Evolutionary conservation across 2,113 vertebrate species (phyloP).

Genomic region (Progne subis): DNA sequence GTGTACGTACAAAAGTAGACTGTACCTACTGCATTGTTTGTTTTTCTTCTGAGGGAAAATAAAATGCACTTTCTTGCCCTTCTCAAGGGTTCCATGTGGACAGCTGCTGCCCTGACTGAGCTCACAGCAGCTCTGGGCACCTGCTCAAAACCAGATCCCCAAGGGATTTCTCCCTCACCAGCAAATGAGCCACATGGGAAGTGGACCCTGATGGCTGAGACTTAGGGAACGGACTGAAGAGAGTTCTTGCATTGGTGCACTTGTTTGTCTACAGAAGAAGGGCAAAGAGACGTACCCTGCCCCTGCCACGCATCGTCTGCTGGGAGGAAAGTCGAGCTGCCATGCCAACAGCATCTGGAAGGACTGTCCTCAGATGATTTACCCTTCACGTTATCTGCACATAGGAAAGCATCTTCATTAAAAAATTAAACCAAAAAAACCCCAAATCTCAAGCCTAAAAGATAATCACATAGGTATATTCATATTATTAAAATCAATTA

Average conservation of each 20-base stretch:
- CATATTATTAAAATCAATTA: conserved; percentile 23
- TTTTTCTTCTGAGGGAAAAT: background rate
- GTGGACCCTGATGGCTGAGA: background rate
- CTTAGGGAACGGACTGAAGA: background rate
- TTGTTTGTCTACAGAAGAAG: background rate
- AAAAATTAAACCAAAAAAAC: background rate
- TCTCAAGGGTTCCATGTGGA: background rate
- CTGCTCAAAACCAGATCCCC: background rate
- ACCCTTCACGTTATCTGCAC: conserved; percentile 25
- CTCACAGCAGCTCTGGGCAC: background rate
- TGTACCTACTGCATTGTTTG: background rate
- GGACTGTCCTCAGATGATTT: conserved; percentile 52
- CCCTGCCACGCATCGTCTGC: conserved; percentile 28
- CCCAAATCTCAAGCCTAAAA: background rate
- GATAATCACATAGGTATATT: conserved; percentile 10
- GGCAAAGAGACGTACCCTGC: background rate
- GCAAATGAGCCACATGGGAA: background rate
- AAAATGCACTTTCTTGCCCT: background rate
- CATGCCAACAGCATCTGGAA: conserved; percentile 11
- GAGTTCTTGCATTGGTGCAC: background rate
- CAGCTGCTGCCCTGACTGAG: rapidly evolving
- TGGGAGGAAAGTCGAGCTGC: background rate
- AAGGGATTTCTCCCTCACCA: background rate
- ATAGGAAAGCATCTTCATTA: background rate
- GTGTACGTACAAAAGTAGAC: background rate